phyloP scores from a whole-genome alignment of 2,113 vertebrate genomes.

The Nannospalax galili region DNA sequence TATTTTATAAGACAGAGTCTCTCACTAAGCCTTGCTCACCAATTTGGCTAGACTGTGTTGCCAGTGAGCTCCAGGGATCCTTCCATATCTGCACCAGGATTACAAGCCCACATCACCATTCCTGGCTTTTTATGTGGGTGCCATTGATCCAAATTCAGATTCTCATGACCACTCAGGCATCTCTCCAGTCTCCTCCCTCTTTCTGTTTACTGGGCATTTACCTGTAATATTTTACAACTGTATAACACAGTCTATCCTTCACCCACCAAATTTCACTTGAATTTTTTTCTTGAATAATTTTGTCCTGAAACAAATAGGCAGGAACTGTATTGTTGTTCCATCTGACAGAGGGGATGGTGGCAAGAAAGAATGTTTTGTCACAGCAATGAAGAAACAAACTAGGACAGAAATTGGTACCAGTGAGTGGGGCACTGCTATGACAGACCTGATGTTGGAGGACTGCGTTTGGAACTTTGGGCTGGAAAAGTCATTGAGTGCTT shows the following conservation, averaged over 20 bases:
- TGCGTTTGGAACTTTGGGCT: no score
- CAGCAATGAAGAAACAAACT: no score
- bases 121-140: background rate
- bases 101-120: no score
- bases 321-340: background rate
- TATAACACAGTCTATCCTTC: background rate
- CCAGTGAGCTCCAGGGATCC: background rate
- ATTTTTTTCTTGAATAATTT: background rate
- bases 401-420: no score
- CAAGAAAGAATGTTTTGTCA: background rate
- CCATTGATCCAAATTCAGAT: background rate
- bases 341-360: background rate
- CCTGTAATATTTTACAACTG: background rate
- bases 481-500: no score
- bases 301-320: background rate
- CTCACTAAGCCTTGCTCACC: background rate
- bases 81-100: no score
- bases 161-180: fast-evolving
- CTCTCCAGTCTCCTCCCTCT: background rate
- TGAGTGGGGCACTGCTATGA: no score
- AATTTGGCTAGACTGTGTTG: background rate
- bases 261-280: background rate
- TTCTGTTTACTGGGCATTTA: background rate
- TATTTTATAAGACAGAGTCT: background rate
- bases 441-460: no score